These are phyloP conservation scores for Hoplostethus mediterraneus DNA, from an alignment of 2,797 vertebrate species.

Conservation along the genomic window DNA sequence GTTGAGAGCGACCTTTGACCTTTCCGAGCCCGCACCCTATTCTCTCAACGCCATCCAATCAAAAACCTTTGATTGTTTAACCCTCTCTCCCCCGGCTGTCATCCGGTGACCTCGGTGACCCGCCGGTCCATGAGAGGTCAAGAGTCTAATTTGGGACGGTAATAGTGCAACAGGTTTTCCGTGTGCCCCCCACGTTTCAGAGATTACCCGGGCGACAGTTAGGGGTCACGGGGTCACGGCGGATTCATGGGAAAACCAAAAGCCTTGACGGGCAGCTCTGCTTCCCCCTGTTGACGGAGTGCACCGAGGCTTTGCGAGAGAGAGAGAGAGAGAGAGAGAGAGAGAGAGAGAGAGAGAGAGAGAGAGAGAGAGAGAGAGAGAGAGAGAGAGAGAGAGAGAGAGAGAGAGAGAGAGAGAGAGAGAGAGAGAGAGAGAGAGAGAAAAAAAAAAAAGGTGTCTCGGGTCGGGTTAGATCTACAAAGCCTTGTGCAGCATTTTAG, in stretches of 20 bases:
- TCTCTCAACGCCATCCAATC: conserved; percentile 61
- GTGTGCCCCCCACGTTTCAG: conserved; percentile 56
- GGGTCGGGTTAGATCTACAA: conserved; percentile 62
- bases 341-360: too few species aligned
- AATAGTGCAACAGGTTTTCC: conserved; percentile 76
- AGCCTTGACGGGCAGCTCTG: conserved; percentile 51
- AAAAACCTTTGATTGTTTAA: conserved; percentile 73
- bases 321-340: too few species aligned
- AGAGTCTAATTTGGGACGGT: conserved; percentile 79
- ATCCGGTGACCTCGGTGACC: conserved; percentile 55
- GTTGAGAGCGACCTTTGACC: conserved; percentile 66
- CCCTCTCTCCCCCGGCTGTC: conserved; percentile 65
- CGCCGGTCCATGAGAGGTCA: conserved; percentile 62
- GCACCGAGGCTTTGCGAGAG: conserved; percentile 36
- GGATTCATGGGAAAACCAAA: conserved; percentile 77
- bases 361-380: too few species aligned
- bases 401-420: too few species aligned
- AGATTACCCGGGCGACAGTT: conserved; percentile 70
- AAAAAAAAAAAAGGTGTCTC: conserved; percentile 52
- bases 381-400: too few species aligned
- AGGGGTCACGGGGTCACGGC: conserved; percentile 64
- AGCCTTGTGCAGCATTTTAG: conserved; percentile 60
- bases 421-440: too few species aligned
- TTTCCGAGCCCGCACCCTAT: conserved; percentile 37
- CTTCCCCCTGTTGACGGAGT: conserved; percentile 63